A percentile compares a stretch with the other conserved stretches of the same genome.
Evolutionary conservation across 2,797 vertebrate species (phyloP).

Genomic region (Crocodylus rhombifer): DNA sequence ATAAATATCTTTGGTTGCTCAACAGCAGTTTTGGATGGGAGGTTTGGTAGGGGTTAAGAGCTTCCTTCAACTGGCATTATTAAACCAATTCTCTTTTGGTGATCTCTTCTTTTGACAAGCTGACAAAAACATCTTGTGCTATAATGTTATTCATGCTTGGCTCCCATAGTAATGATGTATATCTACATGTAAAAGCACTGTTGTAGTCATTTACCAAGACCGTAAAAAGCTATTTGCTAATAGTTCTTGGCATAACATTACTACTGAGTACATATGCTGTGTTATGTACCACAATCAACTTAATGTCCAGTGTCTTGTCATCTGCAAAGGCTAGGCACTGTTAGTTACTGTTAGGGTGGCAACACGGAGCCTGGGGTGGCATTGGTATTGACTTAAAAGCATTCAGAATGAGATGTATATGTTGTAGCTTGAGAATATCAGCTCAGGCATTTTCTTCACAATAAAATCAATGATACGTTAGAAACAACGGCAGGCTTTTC

Average conservation of each 20-base stretch:
- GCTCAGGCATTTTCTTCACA: not conserved
- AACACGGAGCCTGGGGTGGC: not conserved
- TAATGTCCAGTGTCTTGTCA: constrained; percentile 60
- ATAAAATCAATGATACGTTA: not conserved
- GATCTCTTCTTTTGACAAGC: constrained; percentile 57
- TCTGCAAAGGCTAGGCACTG: not conserved
- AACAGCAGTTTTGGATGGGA: constrained; percentile 5
- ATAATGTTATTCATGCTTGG: constrained; percentile 61
- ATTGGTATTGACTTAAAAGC: not conserved
- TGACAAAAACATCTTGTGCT: constrained; percentile 61
- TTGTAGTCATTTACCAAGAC: constrained; percentile 29
- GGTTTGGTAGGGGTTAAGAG: not conserved
- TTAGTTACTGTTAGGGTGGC: constrained; percentile 36
- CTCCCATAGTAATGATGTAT: constrained; percentile 46
- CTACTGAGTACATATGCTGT: constrained; percentile 31
- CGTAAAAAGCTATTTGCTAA: constrained; percentile 42
- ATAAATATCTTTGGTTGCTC: not conserved
- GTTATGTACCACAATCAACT: constrained; percentile 27
- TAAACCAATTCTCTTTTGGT: constrained; percentile 51
- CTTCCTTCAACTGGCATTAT: constrained; percentile 37
- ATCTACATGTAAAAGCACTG: constrained; percentile 55
- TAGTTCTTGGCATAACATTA: constrained; percentile 26
- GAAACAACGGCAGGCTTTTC: not conserved
- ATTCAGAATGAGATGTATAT: constrained; percentile 3
- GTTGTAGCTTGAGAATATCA: constrained; percentile 3